Evolutionary conservation across 2,888 invertebrate species (phyloP), one percentile per base, ranked within the genome.

Genomic region (Stenurella melanura): DNA sequence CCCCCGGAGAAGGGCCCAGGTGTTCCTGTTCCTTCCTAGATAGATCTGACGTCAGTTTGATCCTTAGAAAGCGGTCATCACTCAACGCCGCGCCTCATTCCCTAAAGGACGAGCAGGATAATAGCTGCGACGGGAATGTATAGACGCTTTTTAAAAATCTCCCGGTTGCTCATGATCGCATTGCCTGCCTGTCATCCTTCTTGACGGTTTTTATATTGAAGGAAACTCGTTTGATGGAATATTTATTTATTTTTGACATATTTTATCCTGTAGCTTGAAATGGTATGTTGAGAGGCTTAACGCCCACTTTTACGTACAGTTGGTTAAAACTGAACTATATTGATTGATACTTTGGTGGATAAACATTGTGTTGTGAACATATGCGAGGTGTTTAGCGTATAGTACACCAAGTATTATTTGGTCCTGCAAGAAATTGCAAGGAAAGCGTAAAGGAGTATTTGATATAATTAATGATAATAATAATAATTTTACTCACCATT

Each of bases 1-100:
- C 78, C 79, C 74, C 72, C 69, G 73, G 78, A 61, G 72, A 72
- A 77, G 81, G 79, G 82, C 87, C 84, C 87, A 86, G 87, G 87
- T 87, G 86, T 87, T 86, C 64, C 71, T 70, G 80, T 80, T 72
- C 75, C 79, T 70, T 78, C 75, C 79, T 78, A 77, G 82, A 82
- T 82, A 81, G 79, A 78, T 82, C 75, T 80, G 81, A 82, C 81
- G 80, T 83, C 80, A 80, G 81, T 79, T 82, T 82, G 82, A 83
- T 83, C 80, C 82, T 66, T 64, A 72, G 78, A 81, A 83, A 83
- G 78, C 78, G 78, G 81, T 80, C 82, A 83, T 83, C 82, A 83
- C 80, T 83, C 83, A 83, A 81, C 76, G 76, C 69, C 76, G 77
- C 38, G 67, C 56, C 77, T 77, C 75, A 70, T 79, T 79, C 77